Conservation (phyloP, 2,888 invertebrate species). For the Tipula lateralis region DNA sequence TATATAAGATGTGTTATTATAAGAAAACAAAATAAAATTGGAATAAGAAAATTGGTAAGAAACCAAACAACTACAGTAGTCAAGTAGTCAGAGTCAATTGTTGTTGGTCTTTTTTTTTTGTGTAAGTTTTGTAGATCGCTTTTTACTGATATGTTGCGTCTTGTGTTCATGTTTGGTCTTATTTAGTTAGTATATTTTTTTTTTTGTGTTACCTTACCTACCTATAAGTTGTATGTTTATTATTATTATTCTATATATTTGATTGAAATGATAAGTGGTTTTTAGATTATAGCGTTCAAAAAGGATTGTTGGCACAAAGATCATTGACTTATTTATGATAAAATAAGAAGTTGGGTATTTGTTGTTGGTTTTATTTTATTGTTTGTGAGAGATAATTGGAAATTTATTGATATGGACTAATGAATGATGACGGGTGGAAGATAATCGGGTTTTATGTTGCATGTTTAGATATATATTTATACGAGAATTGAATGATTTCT, state of each 20-base stretch:
- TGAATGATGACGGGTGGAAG: slow-evolving; percentile 11
- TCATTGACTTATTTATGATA: slow-evolving; percentile 11
- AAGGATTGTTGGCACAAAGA: slow-evolving; percentile 2
- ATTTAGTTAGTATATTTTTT: not conserved
- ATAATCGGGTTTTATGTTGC: slow-evolving; percentile 11
- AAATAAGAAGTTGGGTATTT: not conserved
- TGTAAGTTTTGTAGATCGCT: not conserved
- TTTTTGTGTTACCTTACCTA: not conserved
- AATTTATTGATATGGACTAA: slow-evolving; percentile 1
- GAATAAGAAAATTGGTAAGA: not conserved
- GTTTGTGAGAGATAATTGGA: slow-evolving; percentile 7
- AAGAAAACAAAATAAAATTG: not conserved
- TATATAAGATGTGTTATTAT: not conserved
- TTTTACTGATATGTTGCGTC: slow-evolving; percentile 19
- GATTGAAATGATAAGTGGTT: slow-evolving; percentile 24
- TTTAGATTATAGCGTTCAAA: not conserved
- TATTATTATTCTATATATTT: not conserved
- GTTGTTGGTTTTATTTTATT: not conserved
- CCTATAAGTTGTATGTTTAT: not conserved
- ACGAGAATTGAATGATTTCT: not conserved
- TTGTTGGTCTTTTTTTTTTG: not conserved
- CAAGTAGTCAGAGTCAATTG: slow-evolving; percentile 7
- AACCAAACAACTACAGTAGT: slow-evolving; percentile 24
- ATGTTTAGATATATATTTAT: not conserved
- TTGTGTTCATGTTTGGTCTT: not conserved